Evolutionary conservation across 2,888 invertebrate species (phyloP), one percentile per base, ranked within the genome.

Genomic region (Calephelis perditalis): DNA sequence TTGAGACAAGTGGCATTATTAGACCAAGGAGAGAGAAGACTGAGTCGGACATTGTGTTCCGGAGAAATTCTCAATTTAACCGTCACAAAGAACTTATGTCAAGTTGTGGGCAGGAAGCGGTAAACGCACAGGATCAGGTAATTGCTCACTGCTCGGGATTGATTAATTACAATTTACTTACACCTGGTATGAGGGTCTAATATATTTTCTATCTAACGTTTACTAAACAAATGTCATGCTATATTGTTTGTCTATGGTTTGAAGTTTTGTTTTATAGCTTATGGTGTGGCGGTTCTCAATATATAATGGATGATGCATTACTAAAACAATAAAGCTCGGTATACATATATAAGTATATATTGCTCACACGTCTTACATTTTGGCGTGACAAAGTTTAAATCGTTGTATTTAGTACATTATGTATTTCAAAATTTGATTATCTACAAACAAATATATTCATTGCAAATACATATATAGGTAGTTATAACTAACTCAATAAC

Each of bases 1-100:
- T 80, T 73, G 78, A 79, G 59, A 57, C 75, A 7, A 75, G 67
- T 71, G 83, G 84, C 75, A 86, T 93, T 68, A 79, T 94, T 70
- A 92, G 92, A 74, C 96, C 95, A 58, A 92, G 96, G 75, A 92
- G 96, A 74, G 96, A 97, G 92, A 96, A 96, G 91, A 97, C 96
- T 77, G 96, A 97, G 89, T 96, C 96, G 65, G 96, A 96, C 83
- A 96, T 96, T 79, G 94, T 96, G 73, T 92, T 95, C 78, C 92
- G 95, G 74, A 94, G 88, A 74, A 86, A 84, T 77, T 88, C 88
- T 49, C 84, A 86, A 71, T 85, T 82, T 76, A 88, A 79, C 70
- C 84, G 86, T 70, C 85, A 87, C 76, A 75, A 83, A 69, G 87
- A 88, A 70, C 77, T 86, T 66, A 72, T 84, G 74, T 73, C 86